phyloP scores from a whole-genome alignment of 2,888 invertebrate species.

The Thymelicus acteon region DNA sequence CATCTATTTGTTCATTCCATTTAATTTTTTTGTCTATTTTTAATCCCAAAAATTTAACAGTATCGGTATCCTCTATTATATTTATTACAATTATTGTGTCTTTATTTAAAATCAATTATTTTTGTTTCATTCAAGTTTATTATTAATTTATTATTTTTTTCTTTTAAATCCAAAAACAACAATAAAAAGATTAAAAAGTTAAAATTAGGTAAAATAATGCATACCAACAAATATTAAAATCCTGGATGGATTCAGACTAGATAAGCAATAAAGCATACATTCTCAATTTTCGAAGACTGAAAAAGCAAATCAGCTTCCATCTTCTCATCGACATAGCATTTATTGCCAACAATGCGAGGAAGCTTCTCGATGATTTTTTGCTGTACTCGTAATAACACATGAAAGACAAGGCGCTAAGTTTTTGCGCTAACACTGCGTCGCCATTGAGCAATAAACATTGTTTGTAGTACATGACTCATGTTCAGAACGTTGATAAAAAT shows the following conservation, averaged over 20 bases:
- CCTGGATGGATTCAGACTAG: too few species aligned
- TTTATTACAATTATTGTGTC: too few species aligned
- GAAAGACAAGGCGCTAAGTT: slow-evolving; percentile 18
- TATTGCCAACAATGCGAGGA: slow-evolving; percentile 15
- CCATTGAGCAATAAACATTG: slow-evolving; percentile 31
- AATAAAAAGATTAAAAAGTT: too few species aligned
- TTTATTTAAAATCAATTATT: too few species aligned
- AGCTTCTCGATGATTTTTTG: slow-evolving; percentile 5
- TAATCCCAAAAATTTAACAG: too few species aligned
- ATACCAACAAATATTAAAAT: neutral
- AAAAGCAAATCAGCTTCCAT: neutral
- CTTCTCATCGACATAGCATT: neutral
- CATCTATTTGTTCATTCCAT: too few species aligned
- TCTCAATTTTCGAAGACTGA: neutral
- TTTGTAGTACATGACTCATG: slow-evolving; percentile 38
- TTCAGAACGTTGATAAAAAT: slow-evolving; percentile 19
- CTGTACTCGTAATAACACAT: neutral
- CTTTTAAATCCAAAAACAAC: too few species aligned
- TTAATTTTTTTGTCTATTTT: too few species aligned
- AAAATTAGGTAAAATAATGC: neutral
- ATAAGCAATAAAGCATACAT: neutral
- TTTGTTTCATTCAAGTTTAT: too few species aligned
- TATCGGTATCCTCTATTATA: too few species aligned
- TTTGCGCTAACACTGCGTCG: slow-evolving; percentile 7
- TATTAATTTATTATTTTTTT: too few species aligned